Base-by-base conservation (phyloP, 1,140 invertebrate species). In the Samia ricini region DNA sequence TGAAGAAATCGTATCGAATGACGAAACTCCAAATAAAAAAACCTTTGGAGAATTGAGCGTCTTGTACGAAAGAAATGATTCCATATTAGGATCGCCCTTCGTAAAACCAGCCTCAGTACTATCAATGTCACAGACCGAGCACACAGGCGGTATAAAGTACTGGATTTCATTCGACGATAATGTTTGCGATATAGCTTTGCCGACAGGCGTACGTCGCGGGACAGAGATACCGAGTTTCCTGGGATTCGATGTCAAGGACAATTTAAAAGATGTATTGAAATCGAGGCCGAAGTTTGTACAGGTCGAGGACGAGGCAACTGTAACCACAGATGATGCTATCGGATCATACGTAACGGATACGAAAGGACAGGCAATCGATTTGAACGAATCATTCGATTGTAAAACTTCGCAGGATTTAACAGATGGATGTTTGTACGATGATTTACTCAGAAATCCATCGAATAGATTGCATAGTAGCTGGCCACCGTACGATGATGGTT, bases 401-500 rank as follows among this genome's bases (percentile, higher is more conserved):
- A 56, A 18, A 48, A 55, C 26, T 33, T 51, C 21, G 2, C 54
- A 68, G 48, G 61, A 61, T 12, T 65, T 56, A 1, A 59, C 72
- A 10, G 76, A 78, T 24, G 66, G 29, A 60, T 54, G 79, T 22
- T 7, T 84, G 1, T 85, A 80, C 50, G 77, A n/a, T n/a, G n/a
- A 83, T 61, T 15, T 69, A 3, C 62, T 62, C 1, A 69, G 60
- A 10, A 48, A 57, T 3, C 58, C 60, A 4, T 65, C 72, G 0
- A 74, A 70, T 51, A 64, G 77, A 18, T 48, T 71, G 15, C 69
- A 83, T 33, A 77, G 76, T 4, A 86, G 77, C 48, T 90, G 90
- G 80, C 90, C 91, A 0, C 87, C 87, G 0, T 91, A 86, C 57
- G 91, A 92, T 63, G 82, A 91, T 18, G 88, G 91, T 0, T 57